Base-by-base conservation (phyloP, 2,113 vertebrate species). In the Abramis brama region DNA sequence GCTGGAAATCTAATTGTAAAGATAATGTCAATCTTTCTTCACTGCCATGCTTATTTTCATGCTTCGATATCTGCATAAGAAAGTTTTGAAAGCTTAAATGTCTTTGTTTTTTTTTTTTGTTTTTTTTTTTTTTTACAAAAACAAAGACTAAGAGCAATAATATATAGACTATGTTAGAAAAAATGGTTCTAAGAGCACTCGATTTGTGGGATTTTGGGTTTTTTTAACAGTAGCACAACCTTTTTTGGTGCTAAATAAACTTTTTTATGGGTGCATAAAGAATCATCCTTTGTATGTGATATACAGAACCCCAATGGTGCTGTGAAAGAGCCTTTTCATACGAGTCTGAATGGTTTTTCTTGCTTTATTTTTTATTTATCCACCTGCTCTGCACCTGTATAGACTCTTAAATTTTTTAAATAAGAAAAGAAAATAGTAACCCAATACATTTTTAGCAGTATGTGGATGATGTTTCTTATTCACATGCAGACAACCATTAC, bases 21-120 rank as follows among this genome's bases (percentile, higher is more conserved):
- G 55, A 83, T 59, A 55, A 88, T 43, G 60, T 45, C 30, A 76
- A 21, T 77, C 36, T 59, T 73, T 70, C 17, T 70, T 83, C 71
- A 39, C 57, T 45, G 43, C 30, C 27, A 62, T 64, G 30, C 17
- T n/a, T 50, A 74, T 43, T 43, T 9, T 43, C 2, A 43, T 9
- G 43, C 43, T 43, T 43, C 8, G 80, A 79, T 3, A 36, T 71
- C 45, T n/a, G 8, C n/a, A 62, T 50, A 6, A 45, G 39, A 75
- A 82, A 15, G n/a, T 66, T 79, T 7, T 59, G 30, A 68, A 57
- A 52, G 17, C 70, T 33, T 17, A 27, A 62, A n/a, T 55, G 17
- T n/a, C 6, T 82, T 71, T 70, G n/a, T 71, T 5, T 11, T 15
- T 10, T 64, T 4, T 59, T 33, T n/a, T 3, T 33, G 0, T 33